These are phyloP conservation scores for Ichneumoninae sp. DNA, from an alignment of 2,888 invertebrate species.

Conservation along the genomic window DNA sequence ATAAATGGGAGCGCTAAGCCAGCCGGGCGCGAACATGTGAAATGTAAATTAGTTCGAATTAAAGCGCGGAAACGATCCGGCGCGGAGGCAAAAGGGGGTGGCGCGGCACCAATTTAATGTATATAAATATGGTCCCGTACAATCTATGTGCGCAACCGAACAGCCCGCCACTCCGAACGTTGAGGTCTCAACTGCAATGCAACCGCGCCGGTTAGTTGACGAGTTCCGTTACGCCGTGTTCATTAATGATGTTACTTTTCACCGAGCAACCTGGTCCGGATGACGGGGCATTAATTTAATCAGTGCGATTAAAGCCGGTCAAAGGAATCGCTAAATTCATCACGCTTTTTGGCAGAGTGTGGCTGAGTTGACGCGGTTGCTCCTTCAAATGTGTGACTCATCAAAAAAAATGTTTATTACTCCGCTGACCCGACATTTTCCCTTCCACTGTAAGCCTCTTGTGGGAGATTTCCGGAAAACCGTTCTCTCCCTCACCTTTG, in stretches of 20 bases:
- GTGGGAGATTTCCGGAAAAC: constrained; percentile 3
- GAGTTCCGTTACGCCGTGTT: not conserved
- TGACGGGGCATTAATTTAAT: too few species aligned
- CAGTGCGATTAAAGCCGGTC: too few species aligned
- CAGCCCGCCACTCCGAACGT: not conserved
- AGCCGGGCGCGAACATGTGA: constrained; percentile 74
- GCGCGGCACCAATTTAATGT: constrained; percentile 61
- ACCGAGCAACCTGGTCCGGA: not conserved
- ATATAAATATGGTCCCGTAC: constrained; percentile 27
- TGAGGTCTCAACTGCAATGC: constrained; percentile 1
- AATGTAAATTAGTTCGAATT: constrained; percentile 80
- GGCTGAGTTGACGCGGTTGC: not conserved
- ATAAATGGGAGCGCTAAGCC: constrained; percentile 75
- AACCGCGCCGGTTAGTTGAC: not conserved
- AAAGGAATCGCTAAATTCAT: too few species aligned
- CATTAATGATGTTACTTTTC: not conserved
- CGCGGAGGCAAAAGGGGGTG: constrained; percentile 22
- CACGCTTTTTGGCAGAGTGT: too few species aligned
- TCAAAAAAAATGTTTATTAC: not conserved
- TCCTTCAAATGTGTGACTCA: not conserved
- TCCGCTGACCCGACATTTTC: not conserved
- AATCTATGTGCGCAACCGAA: constrained; percentile 19
- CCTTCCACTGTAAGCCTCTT: not conserved
- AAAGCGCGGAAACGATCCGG: constrained; percentile 70
- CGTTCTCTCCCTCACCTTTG: constrained; percentile 8